A percentile compares a stretch with the other conserved stretches of the same genome.
Conservation (phyloP, 2,888 invertebrate species). For the Eudiplozoon nipponicum region DNA sequence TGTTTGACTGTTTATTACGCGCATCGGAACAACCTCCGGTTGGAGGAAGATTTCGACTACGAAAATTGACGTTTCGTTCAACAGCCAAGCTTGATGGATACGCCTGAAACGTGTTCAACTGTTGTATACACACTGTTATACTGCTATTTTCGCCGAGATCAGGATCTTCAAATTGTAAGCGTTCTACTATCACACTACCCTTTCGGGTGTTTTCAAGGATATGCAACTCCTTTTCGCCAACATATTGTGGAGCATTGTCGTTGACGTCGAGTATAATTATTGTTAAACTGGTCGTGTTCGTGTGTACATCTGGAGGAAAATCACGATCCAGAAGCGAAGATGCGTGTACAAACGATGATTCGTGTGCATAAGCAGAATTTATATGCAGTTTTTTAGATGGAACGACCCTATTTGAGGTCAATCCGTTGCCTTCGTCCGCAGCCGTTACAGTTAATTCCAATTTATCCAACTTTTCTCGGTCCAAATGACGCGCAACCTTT, state of each 20-base stretch:
- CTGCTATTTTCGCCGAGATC: neutral
- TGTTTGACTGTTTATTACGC: too few species aligned
- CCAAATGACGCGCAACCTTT: neutral
- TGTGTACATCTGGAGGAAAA: too few species aligned
- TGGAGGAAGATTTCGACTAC: neutral
- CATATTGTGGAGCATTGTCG: slow-evolving; percentile 9
- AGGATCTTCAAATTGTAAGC: slow-evolving; percentile 4
- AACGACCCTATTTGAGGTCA: neutral
- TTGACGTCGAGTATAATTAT: slow-evolving; percentile 7
- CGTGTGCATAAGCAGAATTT: too few species aligned
- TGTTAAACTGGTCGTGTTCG: slow-evolving; percentile 3
- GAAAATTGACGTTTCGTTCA: too few species aligned
- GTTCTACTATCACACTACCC: slow-evolving; percentile 3
- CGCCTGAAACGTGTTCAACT: too few species aligned
- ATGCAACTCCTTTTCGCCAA: too few species aligned
- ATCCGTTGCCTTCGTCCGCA: neutral
- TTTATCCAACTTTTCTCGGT: slow-evolving; percentile 5
- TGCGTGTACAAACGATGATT: too few species aligned
- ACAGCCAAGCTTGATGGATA: too few species aligned
- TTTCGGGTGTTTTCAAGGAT: neutral
- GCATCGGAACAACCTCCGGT: neutral
- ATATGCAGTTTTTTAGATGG: too few species aligned
- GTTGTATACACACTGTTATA: neutral
- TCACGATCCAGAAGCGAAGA: too few species aligned
- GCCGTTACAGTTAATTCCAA: slow-evolving; percentile 1